Percentiles rank a stretch among this genome's conserved stretches.
Conservation (phyloP, 1,140 invertebrate genomes). For the Scylla paramamosain region DNA sequence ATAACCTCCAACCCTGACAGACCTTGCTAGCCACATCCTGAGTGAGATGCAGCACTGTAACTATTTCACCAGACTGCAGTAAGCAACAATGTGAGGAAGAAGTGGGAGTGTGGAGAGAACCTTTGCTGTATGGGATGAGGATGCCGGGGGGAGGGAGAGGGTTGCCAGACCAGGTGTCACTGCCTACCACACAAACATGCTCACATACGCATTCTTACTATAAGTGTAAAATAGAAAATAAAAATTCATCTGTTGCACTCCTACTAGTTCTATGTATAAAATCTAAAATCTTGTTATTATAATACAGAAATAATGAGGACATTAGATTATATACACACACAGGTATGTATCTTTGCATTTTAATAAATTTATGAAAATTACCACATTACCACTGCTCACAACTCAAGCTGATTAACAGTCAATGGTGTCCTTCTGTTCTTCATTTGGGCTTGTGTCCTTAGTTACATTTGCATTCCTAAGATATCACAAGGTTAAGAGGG, state of each 20-base stretch:
- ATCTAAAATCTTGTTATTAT: constrained; percentile 74
- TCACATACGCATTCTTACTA: constrained; percentile 70
- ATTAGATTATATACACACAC: constrained; percentile 49
- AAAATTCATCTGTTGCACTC: constrained; percentile 71
- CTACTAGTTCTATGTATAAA: constrained; percentile 71
- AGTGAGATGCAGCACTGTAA: not conserved
- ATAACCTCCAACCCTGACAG: constrained; percentile 26
- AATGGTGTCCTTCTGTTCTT: not conserved
- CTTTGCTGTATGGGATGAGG: constrained; percentile 25
- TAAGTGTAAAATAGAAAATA: constrained; percentile 72
- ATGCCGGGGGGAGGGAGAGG: constrained; percentile 24
- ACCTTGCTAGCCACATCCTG: constrained; percentile 46
- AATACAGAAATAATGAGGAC: constrained; percentile 68
- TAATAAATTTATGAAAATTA: constrained; percentile 41
- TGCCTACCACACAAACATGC: constrained; percentile 53
- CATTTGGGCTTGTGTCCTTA: not conserved
- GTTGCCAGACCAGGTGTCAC: constrained; percentile 48
- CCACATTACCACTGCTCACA: constrained; percentile 57
- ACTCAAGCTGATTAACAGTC: constrained; percentile 38
- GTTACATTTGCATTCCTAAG: constrained; percentile 43
- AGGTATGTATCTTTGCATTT: constrained; percentile 47
- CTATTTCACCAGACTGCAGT: constrained; percentile 35
- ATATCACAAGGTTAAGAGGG: constrained; percentile 37
- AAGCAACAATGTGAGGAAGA: constrained; percentile 39
- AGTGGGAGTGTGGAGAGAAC: constrained; percentile 25